Evolutionary conservation across 2,888 invertebrate species (phyloP), one percentile per base, ranked within the genome.

Genomic region (Lepidocyrtoides sp.): DNA sequence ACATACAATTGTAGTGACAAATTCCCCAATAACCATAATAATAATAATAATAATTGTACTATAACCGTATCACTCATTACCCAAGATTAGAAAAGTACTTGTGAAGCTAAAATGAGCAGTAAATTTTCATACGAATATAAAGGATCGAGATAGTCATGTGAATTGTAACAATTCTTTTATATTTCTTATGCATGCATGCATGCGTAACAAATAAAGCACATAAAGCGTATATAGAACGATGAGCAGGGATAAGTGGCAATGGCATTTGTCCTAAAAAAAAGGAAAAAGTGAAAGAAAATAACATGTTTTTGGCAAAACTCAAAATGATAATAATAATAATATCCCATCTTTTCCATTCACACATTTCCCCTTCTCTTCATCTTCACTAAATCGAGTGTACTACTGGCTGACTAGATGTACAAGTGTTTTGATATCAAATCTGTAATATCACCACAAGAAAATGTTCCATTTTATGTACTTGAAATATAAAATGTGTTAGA

Each of bases 11-110:
- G 66, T 48, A 79, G 81, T 82, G 72, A 81, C 82, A 89, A 89
- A 89, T 89, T 82, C 88, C 57, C 72, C 36, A 89, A 69, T 89
- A 72, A 82, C 82, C 89, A n/a, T n/a, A n/a, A n/a, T n/a, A n/a
- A 72, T 89, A 89, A 82, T 72, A 69, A 51, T 79, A 79, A 89
- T 72, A 60, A 72, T 89, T 48, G 66, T 72, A 41, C 20, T 57
- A 81, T 79, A 69, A 81, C 81, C 20, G 69, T 88, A 87, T 87
- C 63, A 26, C 51, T 81, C 81, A 88, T 88, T 81, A 88, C 32
- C 69, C 23, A 51, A 36, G 81, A 81, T 81, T 81, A 88, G 88
- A 66, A 48, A 69, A 54, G 17, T 54, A 87, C 77, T 88, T 88
- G 63, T 17, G 48, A 51, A 51, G 66, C 48, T 48, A 54, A 83